A percentile compares a stretch with the other conserved stretches of the same genome.
These are phyloP conservation scores for Pomatorhinus ruficollis DNA, from an alignment of 2,113 vertebrate species.

Conservation along the genomic window DNA sequence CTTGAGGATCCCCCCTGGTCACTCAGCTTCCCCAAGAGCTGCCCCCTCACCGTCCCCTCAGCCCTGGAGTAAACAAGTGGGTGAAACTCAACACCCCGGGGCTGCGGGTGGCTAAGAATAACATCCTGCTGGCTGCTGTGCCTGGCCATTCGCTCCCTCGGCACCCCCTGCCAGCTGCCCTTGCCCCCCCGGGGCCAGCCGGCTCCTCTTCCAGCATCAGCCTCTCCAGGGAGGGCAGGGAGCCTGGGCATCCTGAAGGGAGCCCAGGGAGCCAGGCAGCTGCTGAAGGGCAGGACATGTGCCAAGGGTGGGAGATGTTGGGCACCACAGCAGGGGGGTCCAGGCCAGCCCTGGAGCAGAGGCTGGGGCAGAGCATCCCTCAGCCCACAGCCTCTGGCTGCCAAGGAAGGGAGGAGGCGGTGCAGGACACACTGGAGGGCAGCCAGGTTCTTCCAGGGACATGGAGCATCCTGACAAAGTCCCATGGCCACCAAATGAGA, in stretches of 20 bases:
- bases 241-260: neutral
- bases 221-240: neutral
- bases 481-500: neutral
- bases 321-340: accelerated
- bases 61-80: constrained; percentile 61
- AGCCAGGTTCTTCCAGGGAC: neutral
- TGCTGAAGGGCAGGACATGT: neutral
- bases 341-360: neutral
- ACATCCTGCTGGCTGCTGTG: neutral
- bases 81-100: constrained; percentile 61
- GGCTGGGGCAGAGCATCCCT: neutral
- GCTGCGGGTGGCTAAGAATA: constrained; percentile 51
- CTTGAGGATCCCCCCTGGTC: accelerated
- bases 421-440: accelerated
- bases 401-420: neutral
- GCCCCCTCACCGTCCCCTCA: neutral
- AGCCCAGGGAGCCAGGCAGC: neutral
- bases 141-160: neutral
- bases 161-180: neutral
- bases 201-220: neutral
- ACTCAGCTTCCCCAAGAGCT: neutral
- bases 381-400: neutral
- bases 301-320: neutral
- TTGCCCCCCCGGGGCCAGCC: accelerated
- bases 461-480: accelerated